Percentiles rank a stretch among this genome's conserved stretches.
These are phyloP conservation scores for Hypotaenidia philippensis DNA, from an alignment of 2,797 vertebrate species.

Conservation along the genomic window DNA sequence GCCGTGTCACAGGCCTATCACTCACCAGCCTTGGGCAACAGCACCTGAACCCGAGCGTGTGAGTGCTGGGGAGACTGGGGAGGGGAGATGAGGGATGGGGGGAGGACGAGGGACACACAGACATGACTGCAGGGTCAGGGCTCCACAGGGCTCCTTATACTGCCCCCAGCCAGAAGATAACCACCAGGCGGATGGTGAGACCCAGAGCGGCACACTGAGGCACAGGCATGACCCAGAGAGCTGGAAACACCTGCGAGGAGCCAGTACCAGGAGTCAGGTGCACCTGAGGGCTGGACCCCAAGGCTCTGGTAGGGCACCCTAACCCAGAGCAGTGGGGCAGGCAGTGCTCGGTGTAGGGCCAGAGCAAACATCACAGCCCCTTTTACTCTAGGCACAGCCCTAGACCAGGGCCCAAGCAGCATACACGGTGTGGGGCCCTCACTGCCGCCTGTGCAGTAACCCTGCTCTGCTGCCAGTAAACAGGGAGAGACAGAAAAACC, in stretches of 20 bases:
- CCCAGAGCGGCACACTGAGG: fast-evolving
- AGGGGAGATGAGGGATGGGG: too few relatives aligned
- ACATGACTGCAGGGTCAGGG: neutral
- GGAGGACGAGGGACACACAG: too few relatives aligned
- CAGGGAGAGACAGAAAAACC: neutral
- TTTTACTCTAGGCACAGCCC: neutral
- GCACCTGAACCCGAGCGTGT: fast-evolving
- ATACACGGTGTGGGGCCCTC: neutral
- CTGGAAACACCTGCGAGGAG: neutral
- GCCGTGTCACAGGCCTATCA: fast-evolving
- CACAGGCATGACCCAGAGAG: neutral
- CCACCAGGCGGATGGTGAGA: neutral
- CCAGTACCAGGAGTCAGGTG: neutral
- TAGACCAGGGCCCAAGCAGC: neutral
- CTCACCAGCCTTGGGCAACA: neutral
- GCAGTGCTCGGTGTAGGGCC: fast-evolving
- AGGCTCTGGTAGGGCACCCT: neutral
- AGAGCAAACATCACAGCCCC: neutral
- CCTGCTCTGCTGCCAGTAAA: neutral
- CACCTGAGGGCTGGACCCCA: neutral
- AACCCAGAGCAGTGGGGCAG: fast-evolving
- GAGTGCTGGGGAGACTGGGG: fast-evolving
- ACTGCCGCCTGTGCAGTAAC: fast-evolving
- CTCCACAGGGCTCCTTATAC: neutral
- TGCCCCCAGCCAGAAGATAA: neutral